Evolutionary conservation across 2,888 invertebrate species (phyloP), one percentile per base, ranked within the genome.

Genomic region (Tridacna crocea): DNA sequence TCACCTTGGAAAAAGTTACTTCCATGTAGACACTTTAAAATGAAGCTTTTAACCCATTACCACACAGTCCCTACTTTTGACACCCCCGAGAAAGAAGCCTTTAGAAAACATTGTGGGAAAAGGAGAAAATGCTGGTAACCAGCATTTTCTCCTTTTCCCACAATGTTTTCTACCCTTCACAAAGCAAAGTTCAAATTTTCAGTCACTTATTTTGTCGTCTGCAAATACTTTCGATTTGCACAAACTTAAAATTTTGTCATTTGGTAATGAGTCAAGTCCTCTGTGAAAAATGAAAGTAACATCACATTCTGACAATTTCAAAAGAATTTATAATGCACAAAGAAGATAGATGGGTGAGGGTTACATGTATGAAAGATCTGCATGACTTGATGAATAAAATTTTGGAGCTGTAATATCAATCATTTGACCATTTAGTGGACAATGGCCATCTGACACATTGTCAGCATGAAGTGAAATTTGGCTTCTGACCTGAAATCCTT

Each of bases 361-460:
- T 19, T 19, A 19, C 17, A 55, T 55, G 55, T 15, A 55, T 55
- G 55, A 55, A 55, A 55, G 11, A 51, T 51, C 19, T 55, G 66
- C 46, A 63, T 63, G 63, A 63, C 63, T 63, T 26, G 15, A 24
- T 63, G 63, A 63, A 63, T 27, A 27, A 24, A 27, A 63, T 27
- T 17, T 24, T 26, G 63, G 66, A n/a, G 17, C 66, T 46, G n/a
- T 46, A 36, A 19, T 46, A 46, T 66, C 27, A 66, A 46, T 66
- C 46, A 46, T 66, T 19, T 66, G 66, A 66, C n/a, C 46, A 66
- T 66, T 66, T 66, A 19, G 66, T 66, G 66, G 47, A 36, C 66
- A 19, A n/a, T 11, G 27, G 66, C 47, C 66, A 66, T 66, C 36
- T 66, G 47, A 17, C 55, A 55, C 55, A 19, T 55, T 19, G 19